Conservation (phyloP, 1,140 invertebrate species). For the Cardiocondyla obscurior region DNA sequence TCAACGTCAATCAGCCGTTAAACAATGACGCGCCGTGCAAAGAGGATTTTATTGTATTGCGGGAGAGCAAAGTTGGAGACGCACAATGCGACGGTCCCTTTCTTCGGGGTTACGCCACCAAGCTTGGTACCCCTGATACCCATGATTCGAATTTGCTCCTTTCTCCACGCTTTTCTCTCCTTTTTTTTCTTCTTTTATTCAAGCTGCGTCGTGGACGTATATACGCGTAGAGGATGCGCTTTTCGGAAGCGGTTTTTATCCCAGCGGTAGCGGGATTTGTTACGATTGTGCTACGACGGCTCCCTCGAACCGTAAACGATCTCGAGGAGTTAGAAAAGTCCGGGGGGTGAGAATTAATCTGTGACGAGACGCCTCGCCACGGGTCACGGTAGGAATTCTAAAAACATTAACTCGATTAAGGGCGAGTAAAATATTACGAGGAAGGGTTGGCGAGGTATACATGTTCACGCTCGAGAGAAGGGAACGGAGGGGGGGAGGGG, state of each 20-base stretch:
- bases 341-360: conserved; percentile 33
- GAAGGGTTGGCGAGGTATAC: conserved; percentile 17
- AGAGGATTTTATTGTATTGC: conserved; percentile 82
- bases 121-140: conserved; percentile 55
- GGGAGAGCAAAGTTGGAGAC: conserved; percentile 76
- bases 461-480: not conserved
- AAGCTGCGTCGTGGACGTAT: not conserved
- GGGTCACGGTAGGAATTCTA: conserved; percentile 40
- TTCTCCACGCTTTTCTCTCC: not conserved
- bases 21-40: conserved; percentile 79
- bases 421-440: conserved; percentile 58
- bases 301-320: conserved; percentile 32
- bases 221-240: conserved; percentile 53
- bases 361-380: conserved; percentile 2
- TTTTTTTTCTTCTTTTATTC: conserved; percentile 15
- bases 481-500: not conserved
- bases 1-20: conserved; percentile 82
- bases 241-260: conserved; percentile 42
- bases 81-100: conserved; percentile 59
- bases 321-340: conserved; percentile 24
- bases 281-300: not conserved
- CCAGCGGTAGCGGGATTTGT: not conserved
- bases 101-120: not conserved
- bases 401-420: conserved; percentile 57
- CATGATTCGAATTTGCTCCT: not conserved